Conservation (phyloP, 2,113 vertebrate species). For the Pluvianellus socialis region DNA sequence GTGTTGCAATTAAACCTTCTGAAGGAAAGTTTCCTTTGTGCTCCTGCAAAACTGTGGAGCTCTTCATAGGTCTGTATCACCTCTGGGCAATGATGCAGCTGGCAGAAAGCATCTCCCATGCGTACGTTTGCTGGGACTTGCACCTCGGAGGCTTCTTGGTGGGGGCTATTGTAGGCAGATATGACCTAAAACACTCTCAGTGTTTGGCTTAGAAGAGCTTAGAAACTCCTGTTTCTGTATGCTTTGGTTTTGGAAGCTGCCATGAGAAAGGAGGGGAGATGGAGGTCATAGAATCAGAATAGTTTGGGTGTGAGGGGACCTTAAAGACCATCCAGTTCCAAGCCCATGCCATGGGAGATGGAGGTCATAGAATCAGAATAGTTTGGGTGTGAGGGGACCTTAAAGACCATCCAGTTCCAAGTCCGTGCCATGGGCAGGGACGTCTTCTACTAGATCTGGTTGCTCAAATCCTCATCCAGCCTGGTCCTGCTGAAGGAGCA, state of each 20-base stretch:
- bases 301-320: too few relatives aligned
- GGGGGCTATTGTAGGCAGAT: background rate
- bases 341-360: background rate
- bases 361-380: background rate
- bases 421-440: too few relatives aligned
- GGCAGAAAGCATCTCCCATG: background rate
- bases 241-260: background rate
- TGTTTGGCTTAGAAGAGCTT: background rate
- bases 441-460: too few relatives aligned
- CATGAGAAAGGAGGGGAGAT: background rate
- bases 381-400: too few relatives aligned
- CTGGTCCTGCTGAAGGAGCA: background rate
- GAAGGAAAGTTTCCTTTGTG: background rate
- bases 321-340: too few relatives aligned
- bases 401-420: too few relatives aligned
- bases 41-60: background rate
- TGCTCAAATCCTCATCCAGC: too few relatives aligned
- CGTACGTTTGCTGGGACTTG: background rate
- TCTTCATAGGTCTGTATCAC: background rate
- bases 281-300: background rate
- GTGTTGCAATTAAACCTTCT: background rate
- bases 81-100: slow-evolving; percentile 4
- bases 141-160: background rate
- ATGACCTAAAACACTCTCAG: background rate
- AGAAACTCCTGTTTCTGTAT: background rate